Conservation (phyloP, 2,888 invertebrate genomes). For the Agrotis clavis region DNA sequence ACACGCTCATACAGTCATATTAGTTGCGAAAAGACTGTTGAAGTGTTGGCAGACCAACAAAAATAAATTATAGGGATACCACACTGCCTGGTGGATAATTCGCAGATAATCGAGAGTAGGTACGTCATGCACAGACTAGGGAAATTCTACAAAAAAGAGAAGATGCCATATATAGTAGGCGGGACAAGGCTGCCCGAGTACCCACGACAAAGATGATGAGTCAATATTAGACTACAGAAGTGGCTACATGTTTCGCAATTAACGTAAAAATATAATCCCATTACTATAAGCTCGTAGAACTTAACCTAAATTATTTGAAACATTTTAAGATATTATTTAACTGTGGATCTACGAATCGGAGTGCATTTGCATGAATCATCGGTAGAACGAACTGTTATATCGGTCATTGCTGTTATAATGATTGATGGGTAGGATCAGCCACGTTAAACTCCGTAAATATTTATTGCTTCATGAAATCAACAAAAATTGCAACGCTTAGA, state of each 20-base stretch:
- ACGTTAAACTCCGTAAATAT: conserved; percentile 13
- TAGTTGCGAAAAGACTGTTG: not conserved
- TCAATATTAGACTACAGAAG: not conserved
- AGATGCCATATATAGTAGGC: not conserved
- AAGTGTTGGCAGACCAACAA: not conserved
- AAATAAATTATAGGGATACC: too few species aligned
- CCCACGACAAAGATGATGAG: not conserved
- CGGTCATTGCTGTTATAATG: conserved; percentile 32
- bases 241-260: conserved; percentile 23
- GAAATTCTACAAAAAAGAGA: not conserved
- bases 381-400: conserved; percentile 11
- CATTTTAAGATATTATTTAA: conserved; percentile 33
- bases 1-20: not conserved
- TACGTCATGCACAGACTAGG: not conserved
- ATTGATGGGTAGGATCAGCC: conserved; percentile 28
- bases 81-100: not conserved
- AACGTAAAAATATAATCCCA: conserved; percentile 33
- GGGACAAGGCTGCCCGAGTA: too few species aligned
- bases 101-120: not conserved
- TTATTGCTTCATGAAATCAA: conserved; percentile 1
- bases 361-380: conserved; percentile 40
- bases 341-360: conserved; percentile 23
- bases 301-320: conserved; percentile 35
- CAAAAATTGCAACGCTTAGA: not conserved
- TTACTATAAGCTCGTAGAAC: conserved; percentile 23